phyloP scores from a whole-genome alignment of 2,888 invertebrate species.

The Sisyra terminalis region DNA sequence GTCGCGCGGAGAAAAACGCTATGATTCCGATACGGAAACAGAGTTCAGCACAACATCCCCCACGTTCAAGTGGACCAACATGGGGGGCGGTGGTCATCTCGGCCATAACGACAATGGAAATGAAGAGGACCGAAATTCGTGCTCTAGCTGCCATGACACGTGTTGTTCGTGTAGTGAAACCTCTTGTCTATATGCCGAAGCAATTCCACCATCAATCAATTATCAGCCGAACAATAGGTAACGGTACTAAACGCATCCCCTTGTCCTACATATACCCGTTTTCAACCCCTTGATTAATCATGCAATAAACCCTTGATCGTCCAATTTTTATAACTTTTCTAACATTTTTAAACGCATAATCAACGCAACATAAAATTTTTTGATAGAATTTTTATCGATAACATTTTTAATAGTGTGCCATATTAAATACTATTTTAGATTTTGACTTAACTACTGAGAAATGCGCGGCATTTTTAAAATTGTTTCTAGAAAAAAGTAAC shows the following conservation, averaged over 20 bases:
- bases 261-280: no score
- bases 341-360: no score
- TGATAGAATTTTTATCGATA: no score
- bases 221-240: conserved; percentile 1
- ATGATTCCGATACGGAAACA: conserved; percentile 4
- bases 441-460: no score
- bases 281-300: no score
- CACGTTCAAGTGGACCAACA: neutral
- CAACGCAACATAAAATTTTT: no score
- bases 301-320: no score
- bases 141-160: conserved; percentile 34
- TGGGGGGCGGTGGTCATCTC: neutral
- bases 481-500: no score
- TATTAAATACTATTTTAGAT: no score
- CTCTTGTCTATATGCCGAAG: conserved; percentile 43
- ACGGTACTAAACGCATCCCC: neutral
- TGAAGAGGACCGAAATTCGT: conserved; percentile 31
- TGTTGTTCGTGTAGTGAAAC: conserved; percentile 46
- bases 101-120: conserved; percentile 23
- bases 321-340: no score
- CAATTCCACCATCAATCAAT: conserved; percentile 14
- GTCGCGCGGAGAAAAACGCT: neutral
- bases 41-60: conserved; percentile 2
- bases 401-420: no score
- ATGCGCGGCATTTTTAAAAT: no score